Conservation (phyloP, 2,888 invertebrate species). For the Hermaeophaga mercurialis region DNA sequence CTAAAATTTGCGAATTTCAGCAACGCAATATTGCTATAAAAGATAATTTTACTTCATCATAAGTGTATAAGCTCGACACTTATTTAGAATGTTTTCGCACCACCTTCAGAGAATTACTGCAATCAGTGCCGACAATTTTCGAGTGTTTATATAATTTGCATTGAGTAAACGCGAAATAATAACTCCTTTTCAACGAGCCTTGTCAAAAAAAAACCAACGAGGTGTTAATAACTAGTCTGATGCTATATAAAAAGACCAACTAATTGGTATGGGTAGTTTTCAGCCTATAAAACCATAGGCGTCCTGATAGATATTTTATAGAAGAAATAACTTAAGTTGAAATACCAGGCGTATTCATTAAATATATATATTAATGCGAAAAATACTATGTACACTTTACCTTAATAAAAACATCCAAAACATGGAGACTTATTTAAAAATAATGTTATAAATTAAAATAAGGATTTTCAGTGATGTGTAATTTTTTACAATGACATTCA, state of each 20-base stretch:
- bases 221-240: not conserved
- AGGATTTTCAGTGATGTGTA: too few relatives aligned
- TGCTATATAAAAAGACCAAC: conserved; percentile 13
- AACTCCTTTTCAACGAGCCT: not conserved
- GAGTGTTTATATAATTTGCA: conserved; percentile 3
- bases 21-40: too few relatives aligned
- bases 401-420: not conserved
- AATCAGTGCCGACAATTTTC: too few relatives aligned
- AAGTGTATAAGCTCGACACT: not conserved
- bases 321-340: not conserved
- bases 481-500: too few relatives aligned
- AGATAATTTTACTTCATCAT: too few relatives aligned
- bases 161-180: conserved; percentile 4
- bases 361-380: not conserved
- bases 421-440: too few relatives aligned
- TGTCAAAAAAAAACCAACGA: conserved; percentile 2
- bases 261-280: conserved; percentile 22
- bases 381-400: too few relatives aligned
- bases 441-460: too few relatives aligned
- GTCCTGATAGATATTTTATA: not conserved
- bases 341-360: not conserved
- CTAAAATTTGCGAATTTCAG: too few relatives aligned
- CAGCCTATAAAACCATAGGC: conserved; percentile 7
- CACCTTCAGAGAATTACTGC: not conserved
- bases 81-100: not conserved